These are phyloP conservation scores for Phoxinus phoxinus DNA, from an alignment of 2,113 vertebrate species.

Conservation along the genomic window DNA sequence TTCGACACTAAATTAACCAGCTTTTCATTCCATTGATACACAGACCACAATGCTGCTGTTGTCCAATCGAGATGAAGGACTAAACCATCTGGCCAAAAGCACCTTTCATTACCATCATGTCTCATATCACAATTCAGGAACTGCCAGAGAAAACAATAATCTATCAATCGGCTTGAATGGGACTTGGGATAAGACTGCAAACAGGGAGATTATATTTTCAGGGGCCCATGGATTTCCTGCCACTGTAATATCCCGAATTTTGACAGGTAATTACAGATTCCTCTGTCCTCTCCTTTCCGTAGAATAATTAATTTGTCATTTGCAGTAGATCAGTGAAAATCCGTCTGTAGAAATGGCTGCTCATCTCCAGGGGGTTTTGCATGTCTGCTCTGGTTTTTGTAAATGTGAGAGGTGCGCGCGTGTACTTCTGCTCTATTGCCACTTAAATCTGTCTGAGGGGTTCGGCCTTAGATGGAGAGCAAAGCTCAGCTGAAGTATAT, in stretches of 20 bases:
- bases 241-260: conserved; percentile 61
- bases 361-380: conserved; percentile 51
- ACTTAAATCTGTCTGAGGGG: conserved; percentile 7
- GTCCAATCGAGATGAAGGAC: conserved; percentile 31
- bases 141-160: conserved; percentile 38
- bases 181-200: conserved; percentile 68
- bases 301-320: conserved; percentile 41
- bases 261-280: conserved; percentile 73
- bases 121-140: conserved; percentile 40
- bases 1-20: conserved; percentile 23
- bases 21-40: conserved; percentile 1
- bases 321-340: conserved; percentile 44
- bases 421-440: not conserved
- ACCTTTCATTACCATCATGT: conserved; percentile 36
- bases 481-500: not conserved
- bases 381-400: conserved; percentile 19
- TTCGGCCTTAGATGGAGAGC: not conserved
- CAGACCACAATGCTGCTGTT: conserved; percentile 28
- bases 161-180: conserved; percentile 54
- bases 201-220: conserved; percentile 65
- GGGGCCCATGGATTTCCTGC: conserved; percentile 69
- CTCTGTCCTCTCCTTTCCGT: conserved; percentile 23
- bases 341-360: conserved; percentile 53
- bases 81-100: conserved; percentile 16
- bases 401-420: conserved; percentile 16